phyloP scores from a whole-genome alignment of 2,797 vertebrate species.

The Pipistrellus nathusii region DNA sequence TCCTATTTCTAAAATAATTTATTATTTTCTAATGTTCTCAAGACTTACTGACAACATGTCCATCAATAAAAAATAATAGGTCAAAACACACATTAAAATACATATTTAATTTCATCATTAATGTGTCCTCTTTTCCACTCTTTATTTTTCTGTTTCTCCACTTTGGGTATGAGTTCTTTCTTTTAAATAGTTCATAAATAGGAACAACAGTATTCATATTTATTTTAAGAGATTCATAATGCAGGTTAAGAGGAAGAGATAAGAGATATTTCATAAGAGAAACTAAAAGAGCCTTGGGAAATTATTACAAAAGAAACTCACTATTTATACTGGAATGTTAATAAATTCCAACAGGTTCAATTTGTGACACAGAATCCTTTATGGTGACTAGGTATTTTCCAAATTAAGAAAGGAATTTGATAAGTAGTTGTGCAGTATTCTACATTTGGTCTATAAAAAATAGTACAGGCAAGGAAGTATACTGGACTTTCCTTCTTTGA shows the following conservation, averaged over 20 bases:
- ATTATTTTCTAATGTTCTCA: conserved; percentile 12
- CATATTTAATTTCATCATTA: conserved; percentile 14
- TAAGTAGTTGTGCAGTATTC: not conserved
- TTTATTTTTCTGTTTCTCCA: not conserved
- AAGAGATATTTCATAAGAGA: not conserved
- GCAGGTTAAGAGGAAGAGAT: not conserved
- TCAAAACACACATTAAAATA: not conserved
- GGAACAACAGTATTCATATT: not conserved
- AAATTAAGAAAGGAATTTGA: conserved; percentile 2
- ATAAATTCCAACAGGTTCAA: not conserved
- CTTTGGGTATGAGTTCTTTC: not conserved
- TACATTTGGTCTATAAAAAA: not conserved
- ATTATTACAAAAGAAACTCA: not conserved
- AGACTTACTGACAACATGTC: not conserved
- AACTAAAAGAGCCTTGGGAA: not conserved
- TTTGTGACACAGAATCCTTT: not conserved
- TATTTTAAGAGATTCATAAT: not conserved
- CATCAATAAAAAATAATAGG: not conserved
- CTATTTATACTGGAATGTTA: not conserved
- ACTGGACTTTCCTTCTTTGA: not conserved
- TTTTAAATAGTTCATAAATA: not conserved
- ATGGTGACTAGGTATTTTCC: not conserved
- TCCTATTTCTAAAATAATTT: not conserved
- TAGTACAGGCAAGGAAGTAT: not conserved
- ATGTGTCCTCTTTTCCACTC: not conserved